phyloP scores from a whole-genome alignment of 1,140 invertebrate genomes.

The Eriocheir sinensis region DNA sequence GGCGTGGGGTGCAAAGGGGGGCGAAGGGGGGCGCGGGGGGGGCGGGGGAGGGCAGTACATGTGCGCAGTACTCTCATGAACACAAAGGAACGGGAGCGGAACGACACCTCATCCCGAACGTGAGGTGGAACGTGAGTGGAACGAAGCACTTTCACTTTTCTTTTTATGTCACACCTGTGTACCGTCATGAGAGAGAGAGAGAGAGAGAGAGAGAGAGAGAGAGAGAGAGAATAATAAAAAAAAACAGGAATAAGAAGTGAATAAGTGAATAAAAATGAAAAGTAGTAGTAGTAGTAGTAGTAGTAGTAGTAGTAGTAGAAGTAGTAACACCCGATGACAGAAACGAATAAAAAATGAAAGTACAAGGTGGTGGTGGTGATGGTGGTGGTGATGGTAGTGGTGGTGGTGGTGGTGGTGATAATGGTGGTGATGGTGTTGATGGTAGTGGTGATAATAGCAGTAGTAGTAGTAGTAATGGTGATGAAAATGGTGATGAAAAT shows the following conservation, averaged over 20 bases:
- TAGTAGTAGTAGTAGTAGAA: slow-evolving; percentile 11
- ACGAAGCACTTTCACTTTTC: too few relatives aligned
- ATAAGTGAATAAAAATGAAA: too few relatives aligned
- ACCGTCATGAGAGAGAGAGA: slow-evolving; percentile 22
- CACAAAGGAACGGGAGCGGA: too few relatives aligned
- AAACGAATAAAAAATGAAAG: too few relatives aligned
- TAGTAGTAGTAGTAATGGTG: not conserved
- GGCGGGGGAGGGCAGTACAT: too few relatives aligned
- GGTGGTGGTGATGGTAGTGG: not conserved
- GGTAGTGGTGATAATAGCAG: not conserved
- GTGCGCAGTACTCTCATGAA: not conserved
- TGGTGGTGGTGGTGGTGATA: not conserved
- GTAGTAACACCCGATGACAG: not conserved
- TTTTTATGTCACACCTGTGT: too few relatives aligned
- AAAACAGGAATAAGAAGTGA: not conserved
- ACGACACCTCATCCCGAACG: too few relatives aligned
- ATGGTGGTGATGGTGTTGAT: not conserved
- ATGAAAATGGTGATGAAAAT: too few relatives aligned
- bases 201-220: slow-evolving; percentile 13
- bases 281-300: slow-evolving; percentile 19
- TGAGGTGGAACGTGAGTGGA: too few relatives aligned
- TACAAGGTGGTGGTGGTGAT: not conserved
- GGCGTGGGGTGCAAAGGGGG: too few relatives aligned
- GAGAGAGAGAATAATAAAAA: not conserved
- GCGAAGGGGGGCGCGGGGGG: too few relatives aligned